A percentile compares a stretch with the other conserved stretches of the same genome.
Evolutionary conservation across 2,797 vertebrate genomes (phyloP).

Genomic region (Botia almorhae): DNA sequence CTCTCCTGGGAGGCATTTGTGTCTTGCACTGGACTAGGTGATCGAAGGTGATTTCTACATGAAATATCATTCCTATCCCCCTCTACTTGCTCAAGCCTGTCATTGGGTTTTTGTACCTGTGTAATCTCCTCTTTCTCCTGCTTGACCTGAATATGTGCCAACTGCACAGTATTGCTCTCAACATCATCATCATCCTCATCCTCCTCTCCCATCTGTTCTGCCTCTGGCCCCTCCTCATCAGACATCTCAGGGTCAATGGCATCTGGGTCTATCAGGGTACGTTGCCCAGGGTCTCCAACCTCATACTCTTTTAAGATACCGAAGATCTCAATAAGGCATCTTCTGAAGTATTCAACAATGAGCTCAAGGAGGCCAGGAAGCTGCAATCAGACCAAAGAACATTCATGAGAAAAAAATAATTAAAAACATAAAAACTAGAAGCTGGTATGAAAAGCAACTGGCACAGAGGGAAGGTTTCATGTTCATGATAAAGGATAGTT

Average conservation of each 20-base stretch:
- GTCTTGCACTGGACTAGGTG: constrained; percentile 75
- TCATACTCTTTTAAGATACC: constrained; percentile 98
- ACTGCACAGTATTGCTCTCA: constrained; percentile 33
- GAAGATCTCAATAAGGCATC: constrained; percentile 98
- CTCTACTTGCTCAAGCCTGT: constrained; percentile 67
- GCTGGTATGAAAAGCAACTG: neutral
- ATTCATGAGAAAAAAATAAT: neutral
- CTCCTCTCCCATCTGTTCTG: constrained; percentile 74
- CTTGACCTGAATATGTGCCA: constrained; percentile 69
- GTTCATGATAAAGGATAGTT: too few relatives aligned
- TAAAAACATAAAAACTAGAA: neutral
- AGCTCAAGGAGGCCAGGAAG: constrained; percentile 96
- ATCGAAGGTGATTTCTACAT: constrained; percentile 76
- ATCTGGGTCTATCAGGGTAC: constrained; percentile 89
- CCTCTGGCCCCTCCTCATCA: constrained; percentile 80
- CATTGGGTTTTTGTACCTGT: constrained; percentile 50
- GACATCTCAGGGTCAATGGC: constrained; percentile 81
- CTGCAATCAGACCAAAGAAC: constrained; percentile 67
- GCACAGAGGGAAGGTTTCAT: neutral
- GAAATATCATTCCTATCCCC: constrained; percentile 70
- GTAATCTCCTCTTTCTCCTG: constrained; percentile 71
- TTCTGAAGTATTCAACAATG: constrained; percentile 96
- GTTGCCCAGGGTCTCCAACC: constrained; percentile 95
- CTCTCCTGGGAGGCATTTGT: constrained; percentile 80
- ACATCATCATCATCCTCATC: constrained; percentile 82